These are phyloP conservation scores for Tenthredo amoena DNA, from an alignment of 2,888 invertebrate species.

Conservation along the genomic window DNA sequence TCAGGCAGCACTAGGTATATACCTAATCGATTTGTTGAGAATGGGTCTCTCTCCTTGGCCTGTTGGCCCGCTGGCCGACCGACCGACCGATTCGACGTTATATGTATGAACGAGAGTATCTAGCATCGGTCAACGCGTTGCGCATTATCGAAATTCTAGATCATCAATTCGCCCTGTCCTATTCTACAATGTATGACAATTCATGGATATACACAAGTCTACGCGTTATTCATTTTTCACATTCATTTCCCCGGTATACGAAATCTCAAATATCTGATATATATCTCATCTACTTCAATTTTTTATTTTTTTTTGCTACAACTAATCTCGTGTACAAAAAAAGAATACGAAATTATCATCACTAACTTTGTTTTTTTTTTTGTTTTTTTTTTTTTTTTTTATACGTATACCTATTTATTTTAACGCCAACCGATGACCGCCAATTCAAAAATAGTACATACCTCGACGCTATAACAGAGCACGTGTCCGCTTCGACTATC, in stretches of 20 bases:
- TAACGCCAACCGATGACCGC: neutral
- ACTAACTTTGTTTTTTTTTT: neutral
- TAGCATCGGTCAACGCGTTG: slow-evolving; percentile 14
- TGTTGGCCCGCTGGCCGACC: neutral
- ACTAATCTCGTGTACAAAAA: neutral
- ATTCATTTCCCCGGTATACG: neutral
- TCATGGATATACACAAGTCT: neutral
- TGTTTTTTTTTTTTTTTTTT: neutral
- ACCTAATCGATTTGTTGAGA: slow-evolving; percentile 42
- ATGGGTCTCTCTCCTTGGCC: slow-evolving; percentile 41
- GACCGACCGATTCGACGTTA: neutral
- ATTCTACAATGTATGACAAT: neutral
- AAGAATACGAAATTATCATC: neutral
- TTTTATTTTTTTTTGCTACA: neutral
- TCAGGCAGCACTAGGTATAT: slow-evolving; percentile 5
- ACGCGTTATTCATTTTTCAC: neutral
- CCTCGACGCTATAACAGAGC: neutral
- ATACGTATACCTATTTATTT: neutral
- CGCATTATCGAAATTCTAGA: slow-evolving; percentile 38
- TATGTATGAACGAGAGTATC: too few species aligned
- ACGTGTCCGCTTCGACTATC: neutral
- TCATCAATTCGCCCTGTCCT: neutral
- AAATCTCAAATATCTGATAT: too few species aligned
- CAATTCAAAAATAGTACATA: slow-evolving; percentile 23
- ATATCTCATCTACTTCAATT: neutral